Evolutionary conservation across 2,113 vertebrate genomes (phyloP), one percentile per base, ranked within the genome.

Genomic region (Rhodinocichla rosea): DNA sequence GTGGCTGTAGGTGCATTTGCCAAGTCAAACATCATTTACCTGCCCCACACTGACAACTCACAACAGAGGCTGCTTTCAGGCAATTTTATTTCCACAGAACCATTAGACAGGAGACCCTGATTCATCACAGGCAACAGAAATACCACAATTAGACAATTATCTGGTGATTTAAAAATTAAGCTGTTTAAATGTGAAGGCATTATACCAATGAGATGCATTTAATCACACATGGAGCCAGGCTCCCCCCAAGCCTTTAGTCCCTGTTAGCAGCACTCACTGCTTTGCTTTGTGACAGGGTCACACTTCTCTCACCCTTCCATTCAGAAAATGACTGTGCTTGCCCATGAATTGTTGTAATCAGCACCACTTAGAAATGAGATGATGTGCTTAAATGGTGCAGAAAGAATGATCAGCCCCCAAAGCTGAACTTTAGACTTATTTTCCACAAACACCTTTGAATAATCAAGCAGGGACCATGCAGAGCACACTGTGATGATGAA

Each of bases 221-320:
- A 84, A 74, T 74, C 47, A 65, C 24, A 32, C 64, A 7, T 5
- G 9, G 68, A 69, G 81, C 33, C 17, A 74, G 55, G 19, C 16
- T 27, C 39, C 42, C 24, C 32, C 12, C 19, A 3, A 32, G 64
- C 59, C 27, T 71, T 63, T 10, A 75, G 56, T 19, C 17, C 24
- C 2, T 0, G 3, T 10, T 27, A 75, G 42, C 28, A 6, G 19
- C 0, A 1, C 37, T 78, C 3, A 1, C 65, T 75, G 56, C 73
- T 94, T 21, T 70, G 77, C n/a, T 78, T 87, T n/a, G 32, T 27
- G 45, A 47, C 21, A 64, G 40, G 63, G 45, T 83, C 56, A 73
- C 50, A 4, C 39, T 44, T 17, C 81, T 52, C 55, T 32, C 37
- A 7, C 59, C 68, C 45, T 87, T 60, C 35, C 35, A 37, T 49